A percentile compares a stretch with the other conserved stretches of the same genome.
Conservation (phyloP, 2,797 vertebrate genomes). For the Aulostomus chinensis region DNA sequence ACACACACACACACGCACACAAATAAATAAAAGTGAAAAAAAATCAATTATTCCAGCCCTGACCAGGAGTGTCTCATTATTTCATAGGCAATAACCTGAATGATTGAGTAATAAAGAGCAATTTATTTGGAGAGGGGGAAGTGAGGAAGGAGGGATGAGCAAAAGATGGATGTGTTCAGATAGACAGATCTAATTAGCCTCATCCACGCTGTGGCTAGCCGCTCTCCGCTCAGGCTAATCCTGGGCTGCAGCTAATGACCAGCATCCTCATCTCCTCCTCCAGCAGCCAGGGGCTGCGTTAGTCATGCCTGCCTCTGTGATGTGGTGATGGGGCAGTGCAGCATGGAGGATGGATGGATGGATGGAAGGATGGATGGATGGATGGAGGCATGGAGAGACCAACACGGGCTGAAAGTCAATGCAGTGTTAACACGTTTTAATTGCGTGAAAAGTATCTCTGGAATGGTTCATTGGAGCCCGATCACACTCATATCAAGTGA, state of each 20-base stretch:
- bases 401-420: too few relatives aligned
- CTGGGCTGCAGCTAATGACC: slow-evolving; percentile 52
- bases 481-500: too few relatives aligned
- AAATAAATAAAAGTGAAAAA: slow-evolving; percentile 40
- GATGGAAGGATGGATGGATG: too few relatives aligned
- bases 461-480: too few relatives aligned
- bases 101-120: slow-evolving; percentile 83
- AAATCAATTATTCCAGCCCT: slow-evolving; percentile 76
- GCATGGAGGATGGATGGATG: background rate
- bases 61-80: slow-evolving; percentile 79
- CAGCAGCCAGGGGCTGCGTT: slow-evolving; percentile 2
- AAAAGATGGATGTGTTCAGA: slow-evolving; percentile 76
- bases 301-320: slow-evolving; percentile 1
- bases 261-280: slow-evolving; percentile 29
- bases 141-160: slow-evolving; percentile 34
- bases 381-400: too few relatives aligned
- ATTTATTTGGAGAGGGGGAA: slow-evolving; percentile 78
- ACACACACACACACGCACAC: slow-evolving; percentile 18
- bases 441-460: too few relatives aligned
- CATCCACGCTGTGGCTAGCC: slow-evolving; percentile 43
- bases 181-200: slow-evolving; percentile 80
- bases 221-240: slow-evolving; percentile 46
- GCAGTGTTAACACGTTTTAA: too few relatives aligned
- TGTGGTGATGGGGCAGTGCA: background rate
- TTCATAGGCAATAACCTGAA: slow-evolving; percentile 80